Conservation (phyloP, 2,797 vertebrate genomes). For the Numenius phaeopus region DNA sequence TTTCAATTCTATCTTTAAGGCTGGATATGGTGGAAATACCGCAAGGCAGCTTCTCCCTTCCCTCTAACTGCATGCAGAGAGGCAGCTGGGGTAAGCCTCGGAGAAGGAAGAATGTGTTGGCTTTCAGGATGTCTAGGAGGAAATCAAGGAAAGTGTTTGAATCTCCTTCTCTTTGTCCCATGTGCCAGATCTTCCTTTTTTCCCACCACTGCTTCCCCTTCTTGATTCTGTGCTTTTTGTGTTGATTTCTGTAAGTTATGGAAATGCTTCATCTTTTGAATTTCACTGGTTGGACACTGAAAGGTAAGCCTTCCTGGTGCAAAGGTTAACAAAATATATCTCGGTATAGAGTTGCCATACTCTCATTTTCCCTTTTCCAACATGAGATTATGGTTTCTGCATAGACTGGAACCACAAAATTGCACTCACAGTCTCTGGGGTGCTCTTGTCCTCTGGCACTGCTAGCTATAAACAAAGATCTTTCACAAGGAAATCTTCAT, state of each 20-base stretch:
- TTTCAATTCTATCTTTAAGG: not conserved
- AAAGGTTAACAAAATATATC: not conserved
- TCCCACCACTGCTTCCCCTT: not conserved
- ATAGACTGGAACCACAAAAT: not conserved
- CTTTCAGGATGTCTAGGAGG: not conserved
- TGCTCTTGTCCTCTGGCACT: not conserved
- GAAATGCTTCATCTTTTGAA: not conserved
- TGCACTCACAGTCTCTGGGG: not conserved
- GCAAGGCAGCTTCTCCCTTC: not conserved
- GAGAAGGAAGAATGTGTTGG: not conserved
- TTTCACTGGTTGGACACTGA: not conserved
- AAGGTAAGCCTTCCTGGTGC: not conserved
- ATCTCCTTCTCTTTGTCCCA: not conserved
- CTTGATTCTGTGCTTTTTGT: not conserved
- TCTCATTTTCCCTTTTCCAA: not conserved
- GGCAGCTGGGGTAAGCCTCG: not conserved
- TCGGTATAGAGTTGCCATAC: not conserved
- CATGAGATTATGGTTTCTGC: not conserved
- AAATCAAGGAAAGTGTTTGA: not conserved
- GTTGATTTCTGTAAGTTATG: not conserved
- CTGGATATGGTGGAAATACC: not conserved
- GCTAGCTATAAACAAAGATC: not conserved
- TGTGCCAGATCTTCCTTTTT: not conserved
- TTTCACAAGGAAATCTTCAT: not conserved
- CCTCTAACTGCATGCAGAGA: not conserved